Evolutionary conservation across 2,797 vertebrate genomes (phyloP).

Genomic region (Carapus acus): DNA sequence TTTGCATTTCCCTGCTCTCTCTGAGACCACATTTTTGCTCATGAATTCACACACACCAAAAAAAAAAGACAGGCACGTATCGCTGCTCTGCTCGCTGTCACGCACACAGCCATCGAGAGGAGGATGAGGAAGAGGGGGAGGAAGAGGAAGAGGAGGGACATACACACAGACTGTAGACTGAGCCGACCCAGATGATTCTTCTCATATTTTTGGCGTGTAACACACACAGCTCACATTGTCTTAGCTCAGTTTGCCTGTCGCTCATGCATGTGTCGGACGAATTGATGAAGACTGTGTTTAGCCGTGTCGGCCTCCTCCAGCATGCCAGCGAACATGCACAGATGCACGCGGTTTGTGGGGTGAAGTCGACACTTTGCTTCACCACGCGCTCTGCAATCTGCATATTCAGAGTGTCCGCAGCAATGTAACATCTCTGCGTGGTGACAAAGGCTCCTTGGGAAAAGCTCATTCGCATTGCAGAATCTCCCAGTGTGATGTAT

Average conservation of each 20-base stretch:
- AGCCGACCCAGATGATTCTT: background rate
- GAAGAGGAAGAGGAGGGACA: background rate
- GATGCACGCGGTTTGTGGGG: slow-evolving; percentile 23
- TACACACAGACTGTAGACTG: background rate
- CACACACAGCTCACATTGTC: slow-evolving; percentile 16
- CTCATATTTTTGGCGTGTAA: background rate
- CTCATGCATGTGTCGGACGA: slow-evolving; percentile 15
- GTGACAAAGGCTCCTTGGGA: slow-evolving; percentile 22
- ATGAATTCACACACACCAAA: too few species aligned
- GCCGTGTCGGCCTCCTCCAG: slow-evolving; percentile 17
- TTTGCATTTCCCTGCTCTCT: too few species aligned
- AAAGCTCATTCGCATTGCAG: slow-evolving; percentile 43
- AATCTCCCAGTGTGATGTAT: slow-evolving; percentile 9
- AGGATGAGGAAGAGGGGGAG: too few species aligned
- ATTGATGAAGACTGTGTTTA: slow-evolving; percentile 28
- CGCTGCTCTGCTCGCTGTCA: background rate
- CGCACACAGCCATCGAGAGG: background rate
- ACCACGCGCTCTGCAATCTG: slow-evolving; percentile 17
- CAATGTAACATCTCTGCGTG: slow-evolving; percentile 26
- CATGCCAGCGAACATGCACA: slow-evolving; percentile 29
- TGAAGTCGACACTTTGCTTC: background rate
- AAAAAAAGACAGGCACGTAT: slow-evolving; percentile 7
- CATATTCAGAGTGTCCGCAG: slow-evolving; percentile 24
- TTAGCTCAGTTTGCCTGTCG: slow-evolving; percentile 15
- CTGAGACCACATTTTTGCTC: background rate